Evolutionary conservation across 1,140 invertebrate genomes (phyloP).

Genomic region (Harpegnathos saltator): DNA sequence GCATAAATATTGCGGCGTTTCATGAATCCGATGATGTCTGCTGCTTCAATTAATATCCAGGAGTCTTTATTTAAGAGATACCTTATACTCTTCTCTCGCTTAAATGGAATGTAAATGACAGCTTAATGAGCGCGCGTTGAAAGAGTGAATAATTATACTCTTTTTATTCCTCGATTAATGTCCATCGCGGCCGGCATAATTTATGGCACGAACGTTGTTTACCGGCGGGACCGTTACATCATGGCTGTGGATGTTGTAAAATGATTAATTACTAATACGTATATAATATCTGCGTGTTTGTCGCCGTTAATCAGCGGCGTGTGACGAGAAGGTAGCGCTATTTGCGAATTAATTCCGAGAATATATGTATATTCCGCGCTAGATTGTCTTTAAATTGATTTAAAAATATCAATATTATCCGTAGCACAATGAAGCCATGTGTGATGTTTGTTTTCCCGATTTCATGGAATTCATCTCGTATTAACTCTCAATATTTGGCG

Average conservation of each 20-base stretch:
- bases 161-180: background rate
- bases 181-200: background rate
- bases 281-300: constrained; percentile 24
- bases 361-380: background rate
- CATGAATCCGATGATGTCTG: too few relatives aligned
- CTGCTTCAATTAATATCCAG: too few relatives aligned
- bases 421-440: background rate
- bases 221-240: constrained; percentile 8
- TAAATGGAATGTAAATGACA: background rate
- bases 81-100: background rate
- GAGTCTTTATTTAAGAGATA: background rate
- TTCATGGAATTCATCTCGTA: background rate
- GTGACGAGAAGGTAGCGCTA: constrained; percentile 6
- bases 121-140: background rate
- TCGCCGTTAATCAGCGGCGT: constrained; percentile 20
- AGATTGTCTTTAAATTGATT: constrained; percentile 39
- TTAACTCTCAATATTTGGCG: background rate
- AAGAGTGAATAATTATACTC: background rate
- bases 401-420: constrained; percentile 47
- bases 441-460: background rate
- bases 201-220: background rate
- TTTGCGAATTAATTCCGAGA: constrained; percentile 4
- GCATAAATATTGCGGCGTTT: too few relatives aligned
- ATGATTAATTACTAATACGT: constrained; percentile 41
- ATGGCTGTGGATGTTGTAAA: constrained; percentile 10